Conservation (phyloP, 2,888 invertebrate genomes). For the Boloria selene region DNA sequence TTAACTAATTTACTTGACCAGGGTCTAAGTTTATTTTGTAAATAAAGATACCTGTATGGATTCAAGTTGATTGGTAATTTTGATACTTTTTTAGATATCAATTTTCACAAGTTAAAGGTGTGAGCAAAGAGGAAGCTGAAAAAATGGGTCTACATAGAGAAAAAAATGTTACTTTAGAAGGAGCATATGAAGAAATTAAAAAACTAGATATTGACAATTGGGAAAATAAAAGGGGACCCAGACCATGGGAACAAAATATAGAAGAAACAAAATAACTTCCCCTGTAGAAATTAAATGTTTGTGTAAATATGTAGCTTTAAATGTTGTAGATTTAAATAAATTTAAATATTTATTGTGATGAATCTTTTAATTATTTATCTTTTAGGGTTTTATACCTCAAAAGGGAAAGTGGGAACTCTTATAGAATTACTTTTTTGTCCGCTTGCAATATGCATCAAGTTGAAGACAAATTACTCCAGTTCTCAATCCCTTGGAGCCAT, state of each 20-base stretch:
- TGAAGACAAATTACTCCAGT: too few relatives aligned
- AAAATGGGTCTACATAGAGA: conserved; percentile 86
- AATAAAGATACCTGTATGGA: too few relatives aligned
- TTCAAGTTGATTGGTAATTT: background rate
- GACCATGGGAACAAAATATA: conserved; percentile 89
- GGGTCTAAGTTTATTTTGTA: too few relatives aligned
- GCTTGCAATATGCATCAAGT: too few relatives aligned
- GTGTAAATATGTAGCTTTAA: background rate
- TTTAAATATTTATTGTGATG: background rate
- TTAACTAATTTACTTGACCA: too few relatives aligned
- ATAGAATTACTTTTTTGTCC: too few relatives aligned
- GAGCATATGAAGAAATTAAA: conserved; percentile 88
- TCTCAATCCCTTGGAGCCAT: too few relatives aligned
- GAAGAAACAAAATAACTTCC: conserved; percentile 43
- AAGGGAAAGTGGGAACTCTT: too few relatives aligned
- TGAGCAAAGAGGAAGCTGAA: conserved; percentile 85
- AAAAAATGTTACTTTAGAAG: conserved; percentile 87
- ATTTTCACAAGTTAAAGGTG: conserved; percentile 81
- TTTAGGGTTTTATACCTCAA: too few relatives aligned
- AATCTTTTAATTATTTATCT: too few relatives aligned
- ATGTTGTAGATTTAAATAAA: background rate
- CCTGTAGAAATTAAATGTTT: background rate
- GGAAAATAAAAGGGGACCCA: conserved; percentile 92
- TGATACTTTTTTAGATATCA: conserved; percentile 69
- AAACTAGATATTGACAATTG: conserved; percentile 89